A percentile compares a stretch with the other conserved stretches of the same genome.
Conservation (phyloP, 2,888 invertebrate genomes). For the Nycteola revayana region DNA sequence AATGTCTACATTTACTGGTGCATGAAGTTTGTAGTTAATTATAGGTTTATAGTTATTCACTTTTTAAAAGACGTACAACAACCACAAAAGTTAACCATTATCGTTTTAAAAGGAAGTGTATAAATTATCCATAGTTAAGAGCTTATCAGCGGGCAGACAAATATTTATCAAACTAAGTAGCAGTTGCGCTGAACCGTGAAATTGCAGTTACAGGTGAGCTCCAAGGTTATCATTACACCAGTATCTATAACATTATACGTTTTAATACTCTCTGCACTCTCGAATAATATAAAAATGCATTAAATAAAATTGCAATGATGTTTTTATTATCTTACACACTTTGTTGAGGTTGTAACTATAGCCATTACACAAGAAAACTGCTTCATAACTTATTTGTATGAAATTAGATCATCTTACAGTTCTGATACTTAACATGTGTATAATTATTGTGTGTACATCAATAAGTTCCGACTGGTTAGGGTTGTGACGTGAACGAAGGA, state of each 20-base stretch:
- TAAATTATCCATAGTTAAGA: constrained; percentile 64
- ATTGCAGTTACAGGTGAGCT: constrained; percentile 50
- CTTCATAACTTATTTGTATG: too few relatives aligned
- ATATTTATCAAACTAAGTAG: constrained; percentile 68
- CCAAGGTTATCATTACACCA: constrained; percentile 14
- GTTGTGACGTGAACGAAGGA: constrained; percentile 5
- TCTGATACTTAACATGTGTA: constrained; percentile 12
- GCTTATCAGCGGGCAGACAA: constrained; percentile 64
- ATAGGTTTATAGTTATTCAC: constrained; percentile 77
- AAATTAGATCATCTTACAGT: too few relatives aligned
- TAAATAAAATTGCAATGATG: too few relatives aligned
- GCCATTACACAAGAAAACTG: too few relatives aligned
- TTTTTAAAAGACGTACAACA: constrained; percentile 73
- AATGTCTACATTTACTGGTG: constrained; percentile 82
- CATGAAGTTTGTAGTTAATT: constrained; percentile 81
- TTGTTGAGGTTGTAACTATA: too few relatives aligned
- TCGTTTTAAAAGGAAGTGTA: constrained; percentile 74
- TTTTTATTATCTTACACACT: too few relatives aligned
- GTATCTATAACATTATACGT: background rate
- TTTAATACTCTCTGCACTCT: background rate
- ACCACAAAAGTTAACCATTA: constrained; percentile 76
- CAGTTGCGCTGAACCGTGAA: constrained; percentile 57
- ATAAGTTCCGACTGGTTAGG: background rate
- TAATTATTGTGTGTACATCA: constrained; percentile 12
- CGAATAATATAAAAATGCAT: background rate